A percentile compares a stretch with the other conserved stretches of the same genome.
Conservation (phyloP, 2,113 vertebrate genomes). For the Nyctibius bracteatus region DNA sequence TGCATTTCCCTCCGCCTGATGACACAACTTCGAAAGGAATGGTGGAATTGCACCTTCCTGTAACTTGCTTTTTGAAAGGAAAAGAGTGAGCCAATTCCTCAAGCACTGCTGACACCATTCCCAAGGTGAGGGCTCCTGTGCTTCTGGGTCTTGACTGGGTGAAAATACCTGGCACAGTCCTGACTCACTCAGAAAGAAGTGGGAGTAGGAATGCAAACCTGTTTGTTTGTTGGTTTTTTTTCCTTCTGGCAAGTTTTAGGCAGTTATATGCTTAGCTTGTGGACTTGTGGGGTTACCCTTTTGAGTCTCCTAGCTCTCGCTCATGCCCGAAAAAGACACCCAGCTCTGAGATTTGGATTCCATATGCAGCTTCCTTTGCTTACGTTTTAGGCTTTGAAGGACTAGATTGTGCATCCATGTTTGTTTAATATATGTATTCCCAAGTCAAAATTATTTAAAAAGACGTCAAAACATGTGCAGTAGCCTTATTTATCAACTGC, state of each 20-base stretch:
- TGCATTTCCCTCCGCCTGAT: neutral
- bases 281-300: neutral
- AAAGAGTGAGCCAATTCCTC: neutral
- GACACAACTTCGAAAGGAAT: neutral
- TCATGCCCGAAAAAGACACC: neutral
- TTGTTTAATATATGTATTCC: neutral
- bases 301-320: neutral
- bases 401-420: neutral
- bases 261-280: neutral
- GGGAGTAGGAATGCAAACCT: neutral
- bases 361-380: neutral
- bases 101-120: neutral
- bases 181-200: neutral
- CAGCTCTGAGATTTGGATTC: neutral
- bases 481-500: neutral
- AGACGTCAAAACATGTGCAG: neutral
- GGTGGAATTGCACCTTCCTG: neutral
- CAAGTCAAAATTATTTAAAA: neutral
- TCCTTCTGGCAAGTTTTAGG: neutral
- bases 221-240: neutral
- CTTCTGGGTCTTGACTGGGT: neutral
- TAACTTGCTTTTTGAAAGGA: neutral
- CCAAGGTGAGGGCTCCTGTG: neutral
- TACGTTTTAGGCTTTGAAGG: neutral
- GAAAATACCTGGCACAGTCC: neutral